These are phyloP conservation scores for Nannoperca australis DNA, from an alignment of 2,797 vertebrate genomes.

Conservation along the genomic window DNA sequence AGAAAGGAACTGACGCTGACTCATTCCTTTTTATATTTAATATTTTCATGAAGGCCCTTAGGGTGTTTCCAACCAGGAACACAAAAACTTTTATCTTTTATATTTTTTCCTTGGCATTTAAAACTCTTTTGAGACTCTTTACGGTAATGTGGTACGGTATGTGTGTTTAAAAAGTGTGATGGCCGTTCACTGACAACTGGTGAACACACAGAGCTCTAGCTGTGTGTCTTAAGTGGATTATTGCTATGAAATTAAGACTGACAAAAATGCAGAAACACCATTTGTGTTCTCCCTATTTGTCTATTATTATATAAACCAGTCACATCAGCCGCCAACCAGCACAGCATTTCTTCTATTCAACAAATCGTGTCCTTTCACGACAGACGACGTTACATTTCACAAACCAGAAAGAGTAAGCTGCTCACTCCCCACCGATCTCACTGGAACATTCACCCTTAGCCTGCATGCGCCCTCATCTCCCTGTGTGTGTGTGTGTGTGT, in stretches of 20 bases:
- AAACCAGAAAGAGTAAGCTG: constrained; percentile 17
- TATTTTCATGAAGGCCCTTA: not conserved
- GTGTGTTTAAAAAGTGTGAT: not conserved
- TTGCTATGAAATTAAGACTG: not conserved
- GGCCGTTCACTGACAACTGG: not conserved
- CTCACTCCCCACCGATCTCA: constrained; percentile 44
- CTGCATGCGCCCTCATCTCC: constrained; percentile 42
- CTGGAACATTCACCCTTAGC: constrained; percentile 62
- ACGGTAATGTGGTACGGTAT: too few species aligned
- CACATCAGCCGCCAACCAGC: not conserved
- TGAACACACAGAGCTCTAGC: constrained; percentile 3
- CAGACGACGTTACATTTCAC: not conserved
- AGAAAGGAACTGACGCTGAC: not conserved
- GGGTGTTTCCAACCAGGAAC: not conserved
- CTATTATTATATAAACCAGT: not conserved
- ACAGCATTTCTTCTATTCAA: not conserved
- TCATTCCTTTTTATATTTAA: not conserved
- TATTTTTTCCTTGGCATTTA: not conserved
- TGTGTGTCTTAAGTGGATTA: not conserved
- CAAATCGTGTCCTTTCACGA: not conserved
- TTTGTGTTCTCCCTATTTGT: not conserved
- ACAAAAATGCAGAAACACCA: not conserved
- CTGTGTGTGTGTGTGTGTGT: constrained; percentile 44
- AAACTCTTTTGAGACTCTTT: not conserved
- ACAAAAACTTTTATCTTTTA: not conserved